Evolutionary conservation across 1,140 invertebrate genomes (phyloP), one percentile per base, ranked within the genome.

Genomic region (Drosophila funebris): DNA sequence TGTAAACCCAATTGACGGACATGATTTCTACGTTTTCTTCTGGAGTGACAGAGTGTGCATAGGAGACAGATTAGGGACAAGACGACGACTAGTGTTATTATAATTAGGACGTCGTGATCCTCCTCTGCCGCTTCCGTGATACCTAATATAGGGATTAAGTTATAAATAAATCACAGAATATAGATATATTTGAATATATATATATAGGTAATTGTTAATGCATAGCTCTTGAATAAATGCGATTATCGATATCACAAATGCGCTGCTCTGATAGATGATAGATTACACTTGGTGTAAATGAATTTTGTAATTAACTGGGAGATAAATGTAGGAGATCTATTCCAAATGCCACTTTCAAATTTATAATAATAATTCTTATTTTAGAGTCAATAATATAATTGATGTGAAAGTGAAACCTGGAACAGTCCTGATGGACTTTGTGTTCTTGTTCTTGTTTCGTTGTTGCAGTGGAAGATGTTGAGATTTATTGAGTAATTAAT

Each of bases 101-200:
- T 92, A 80, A 93, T 92, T 82, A 93, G 91, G 89, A 92, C 76
- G 73, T 92, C 92, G 92, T 93, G 91, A 91, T 93, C 92, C 85
- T 92, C 92, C 81, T 92, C 90, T 64, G 92, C 92, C 64, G 90
- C 91, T 82, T 93, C 91, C 87, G 91, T 85, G 76, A 76, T 87
- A 91, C 93, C 93, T 93, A 48, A 37, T 69, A 16, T 14, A 27
- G 31, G 5, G 24, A 74, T 43, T 9, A 7, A 58, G 7, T 27
- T 22, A 29, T 54, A 41, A 64, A 48, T 64, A 76, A 67, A 73
- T 22, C 54, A 77, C 13, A 67, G 8, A 37, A 43, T 1, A 13
- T 46, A 14, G 2, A 69, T 22, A 33, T 46, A 22, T 75, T 27
- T 60, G 16, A 41, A 4, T 20, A 63, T 43, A 39, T 13, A 41